Evolutionary conservation across 2,113 vertebrate genomes (phyloP), one percentile per base, ranked within the genome.

Genomic region (Brachyhypopomus occidentalis): DNA sequence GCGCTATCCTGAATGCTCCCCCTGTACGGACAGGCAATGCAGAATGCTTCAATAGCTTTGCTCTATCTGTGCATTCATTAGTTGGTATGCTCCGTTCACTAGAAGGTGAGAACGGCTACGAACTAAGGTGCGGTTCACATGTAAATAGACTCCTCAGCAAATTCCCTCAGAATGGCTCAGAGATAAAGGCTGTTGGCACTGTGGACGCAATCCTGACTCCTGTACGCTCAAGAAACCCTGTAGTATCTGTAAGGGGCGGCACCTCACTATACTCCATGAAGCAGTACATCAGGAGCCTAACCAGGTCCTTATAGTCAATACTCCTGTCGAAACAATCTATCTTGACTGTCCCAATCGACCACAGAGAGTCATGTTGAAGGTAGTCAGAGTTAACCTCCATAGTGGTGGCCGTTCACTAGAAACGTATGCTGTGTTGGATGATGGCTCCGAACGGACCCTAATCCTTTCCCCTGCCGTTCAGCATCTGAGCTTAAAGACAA

Each of bases 91-190:
- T n/a, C n/a, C n/a, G n/a, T n/a, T n/a, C n/a, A n/a, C n/a, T n/a
- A n/a, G n/a, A n/a, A 9, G 75, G 79, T 0, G 30, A 72, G 8
- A 79, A 79, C 1, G 72, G 72, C 0, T 79, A 75, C 36, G 78
- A 86, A 16, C 66, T 86, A 2, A 25, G 9, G 20, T 86, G 80
- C 79, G 81, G 72, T 22, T 80, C 73, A 3, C 81, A 79, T 20
- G 52, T 83, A 2, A 70, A 83, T 20, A 5, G 55, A 0, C 56
- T 83, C 2, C 5, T 83, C 3, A 66, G 66, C 14, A 85, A 72
- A 41, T 2, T 81, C 9, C 81, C 81, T 17, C n/a, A n/a, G n/a
- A n/a, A n/a, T n/a, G n/a, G n/a, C n/a, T n/a, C n/a, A n/a, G n/a
- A n/a, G n/a, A n/a, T n/a, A n/a, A n/a, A n/a, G n/a, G n/a, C n/a